Conservation (phyloP, 2,113 vertebrate genomes). For the Dasyprocta punctata region DNA sequence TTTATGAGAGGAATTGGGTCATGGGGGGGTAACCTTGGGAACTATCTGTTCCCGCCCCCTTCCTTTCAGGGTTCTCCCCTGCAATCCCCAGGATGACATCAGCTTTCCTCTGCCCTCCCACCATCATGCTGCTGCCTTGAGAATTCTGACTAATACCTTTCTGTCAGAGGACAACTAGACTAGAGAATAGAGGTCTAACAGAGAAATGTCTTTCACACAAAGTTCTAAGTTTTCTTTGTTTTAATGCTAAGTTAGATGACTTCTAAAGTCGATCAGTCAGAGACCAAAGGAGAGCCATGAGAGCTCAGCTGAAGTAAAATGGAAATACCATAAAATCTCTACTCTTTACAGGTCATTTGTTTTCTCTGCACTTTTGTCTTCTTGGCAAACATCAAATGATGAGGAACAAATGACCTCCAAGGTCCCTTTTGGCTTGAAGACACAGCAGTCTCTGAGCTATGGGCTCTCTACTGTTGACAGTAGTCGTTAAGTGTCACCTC, state of each 20-base stretch:
- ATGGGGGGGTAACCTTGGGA: neutral
- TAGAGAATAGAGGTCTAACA: neutral
- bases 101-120: neutral
- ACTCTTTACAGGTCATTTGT: neutral
- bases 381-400: neutral
- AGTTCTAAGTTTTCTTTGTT: neutral
- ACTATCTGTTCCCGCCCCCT: neutral
- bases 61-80: neutral
- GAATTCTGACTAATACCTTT: neutral
- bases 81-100: neutral
- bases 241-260: neutral
- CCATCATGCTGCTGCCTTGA: neutral
- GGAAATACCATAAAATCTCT: neutral
- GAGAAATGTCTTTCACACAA: neutral
- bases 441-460: neutral
- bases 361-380: neutral
- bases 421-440: neutral
- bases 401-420: neutral
- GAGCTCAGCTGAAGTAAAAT: neutral
- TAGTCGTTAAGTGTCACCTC: neutral
- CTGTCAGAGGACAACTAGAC: neutral
- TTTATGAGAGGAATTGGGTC: neutral
- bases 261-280: neutral
- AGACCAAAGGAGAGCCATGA: neutral
- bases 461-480: too few species aligned